Evolutionary conservation across 2,113 vertebrate genomes (phyloP), one percentile per base, ranked within the genome.

Genomic region (Crotalus viridis): DNA sequence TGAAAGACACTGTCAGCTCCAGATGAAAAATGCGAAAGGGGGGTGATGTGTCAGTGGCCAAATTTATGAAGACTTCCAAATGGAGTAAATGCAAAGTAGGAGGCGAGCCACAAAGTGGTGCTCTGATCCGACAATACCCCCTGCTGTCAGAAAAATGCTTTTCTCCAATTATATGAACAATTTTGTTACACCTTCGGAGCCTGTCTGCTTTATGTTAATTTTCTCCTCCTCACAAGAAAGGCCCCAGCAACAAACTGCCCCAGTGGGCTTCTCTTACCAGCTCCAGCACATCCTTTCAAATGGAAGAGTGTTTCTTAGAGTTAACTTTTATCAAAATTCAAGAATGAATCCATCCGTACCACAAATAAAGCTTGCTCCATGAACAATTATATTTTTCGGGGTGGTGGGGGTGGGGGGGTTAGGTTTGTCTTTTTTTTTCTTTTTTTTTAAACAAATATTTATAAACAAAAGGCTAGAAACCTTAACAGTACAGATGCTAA

Each of bases 381-480:
- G 57, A 94, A 92, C 26, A 4, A 5, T n/a, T 46, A 19, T 52
- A 69, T 9, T 90, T 17, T 28, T 21, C 8, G 7, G 48, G 48
- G 48, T 48, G 48, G 48, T 6, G 48, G 7, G 22, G 48, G 48
- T 6, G 48, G 48, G 22, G 22, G 22, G 24, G 9, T 54, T 54
- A 69, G 12, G n/a, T 51, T 51, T 51, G 10, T 22, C 57, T 33
- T 39, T 56, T 89, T 33, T 88, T 28, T n/a, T 87, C 57, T 95
- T 93, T 95, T 91, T 96, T 97, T 97, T 93, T 97, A 97, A 97
- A 91, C 96, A 98, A 97, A 97, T 98, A 98, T 98, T 98, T 98
- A 98, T 98, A 96, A 97, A 97, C 96, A 97, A 96, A 96, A 94
- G 88, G 54, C 95, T 95, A 92, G 95, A 95, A 96, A 94, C 51